Evolutionary conservation across 2,113 vertebrate species (phyloP).

Genomic region (Zeus faber): DNA sequence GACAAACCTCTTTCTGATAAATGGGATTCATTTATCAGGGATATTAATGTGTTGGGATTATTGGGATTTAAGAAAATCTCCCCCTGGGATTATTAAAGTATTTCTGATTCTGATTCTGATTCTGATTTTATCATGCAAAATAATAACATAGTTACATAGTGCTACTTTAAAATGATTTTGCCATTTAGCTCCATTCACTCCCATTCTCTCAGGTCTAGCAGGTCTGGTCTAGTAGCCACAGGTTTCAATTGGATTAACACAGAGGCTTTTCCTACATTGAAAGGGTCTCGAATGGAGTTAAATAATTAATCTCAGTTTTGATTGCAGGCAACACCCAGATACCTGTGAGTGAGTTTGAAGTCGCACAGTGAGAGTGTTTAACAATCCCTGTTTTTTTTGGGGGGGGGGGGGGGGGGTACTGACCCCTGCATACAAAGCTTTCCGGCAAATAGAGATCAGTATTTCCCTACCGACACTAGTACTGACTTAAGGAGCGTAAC

Average conservation of each 20-base stretch:
- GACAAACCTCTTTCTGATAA: no score
- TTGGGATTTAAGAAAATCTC: no score
- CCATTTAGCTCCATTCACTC: constrained; percentile 1
- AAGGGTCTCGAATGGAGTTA: neutral
- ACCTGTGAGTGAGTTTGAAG: constrained; percentile 1
- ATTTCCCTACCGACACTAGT: neutral
- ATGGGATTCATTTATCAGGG: no score
- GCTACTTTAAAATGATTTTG: constrained; percentile 1
- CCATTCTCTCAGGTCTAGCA: neutral
- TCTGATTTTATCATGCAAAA: no score
- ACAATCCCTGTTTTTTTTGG: neutral
- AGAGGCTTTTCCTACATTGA: constrained; percentile 2
- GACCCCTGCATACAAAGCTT: neutral
- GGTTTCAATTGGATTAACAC: neutral
- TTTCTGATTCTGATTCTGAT: no score
- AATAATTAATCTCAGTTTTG: neutral
- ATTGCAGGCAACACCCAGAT: neutral
- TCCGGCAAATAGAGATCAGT: neutral
- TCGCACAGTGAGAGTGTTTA: neutral
- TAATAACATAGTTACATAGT: no score
- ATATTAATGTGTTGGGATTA: no score
- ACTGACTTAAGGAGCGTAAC: constrained; percentile 13
- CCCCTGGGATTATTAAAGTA: no score
- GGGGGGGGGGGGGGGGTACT: neutral
- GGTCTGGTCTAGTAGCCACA: neutral